These are phyloP conservation scores for Climacteris rufus DNA, from an alignment of 2,113 vertebrate species.

Conservation along the genomic window DNA sequence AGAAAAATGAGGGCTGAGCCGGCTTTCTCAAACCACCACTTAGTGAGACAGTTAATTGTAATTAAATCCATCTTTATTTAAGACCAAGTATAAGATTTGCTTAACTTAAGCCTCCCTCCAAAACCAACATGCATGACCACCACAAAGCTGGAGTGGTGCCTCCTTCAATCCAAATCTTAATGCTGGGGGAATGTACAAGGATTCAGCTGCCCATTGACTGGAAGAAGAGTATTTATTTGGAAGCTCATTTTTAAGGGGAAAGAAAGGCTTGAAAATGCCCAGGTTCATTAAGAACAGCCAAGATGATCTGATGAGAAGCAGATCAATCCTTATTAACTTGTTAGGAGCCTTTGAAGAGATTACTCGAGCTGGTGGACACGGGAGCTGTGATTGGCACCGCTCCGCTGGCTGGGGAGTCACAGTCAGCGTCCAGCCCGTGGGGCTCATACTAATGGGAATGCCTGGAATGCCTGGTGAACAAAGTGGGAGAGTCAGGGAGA, in stretches of 20 bases:
- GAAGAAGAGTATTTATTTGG: slow-evolving; percentile 6
- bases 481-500: neutral
- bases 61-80: neutral
- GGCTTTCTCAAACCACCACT: neutral
- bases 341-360: slow-evolving; percentile 5
- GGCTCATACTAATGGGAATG: neutral
- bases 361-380: neutral
- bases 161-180: neutral
- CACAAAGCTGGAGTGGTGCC: neutral
- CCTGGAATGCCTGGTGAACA: neutral
- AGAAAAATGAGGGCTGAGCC: neutral
- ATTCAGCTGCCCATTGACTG: neutral
- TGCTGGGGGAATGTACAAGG: fast-evolving
- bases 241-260: slow-evolving; percentile 1
- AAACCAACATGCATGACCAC: neutral
- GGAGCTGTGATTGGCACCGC: neutral
- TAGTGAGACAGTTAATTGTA: neutral
- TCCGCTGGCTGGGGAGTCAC: neutral
- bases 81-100: neutral
- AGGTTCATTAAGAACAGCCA: slow-evolving; percentile 45
- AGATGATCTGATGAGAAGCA: neutral
- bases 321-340: slow-evolving; percentile 49
- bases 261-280: neutral
- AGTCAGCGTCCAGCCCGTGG: neutral
- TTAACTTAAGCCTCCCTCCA: neutral